These are phyloP conservation scores for Clangula hyemalis DNA, from an alignment of 2,797 vertebrate species.

Conservation along the genomic window DNA sequence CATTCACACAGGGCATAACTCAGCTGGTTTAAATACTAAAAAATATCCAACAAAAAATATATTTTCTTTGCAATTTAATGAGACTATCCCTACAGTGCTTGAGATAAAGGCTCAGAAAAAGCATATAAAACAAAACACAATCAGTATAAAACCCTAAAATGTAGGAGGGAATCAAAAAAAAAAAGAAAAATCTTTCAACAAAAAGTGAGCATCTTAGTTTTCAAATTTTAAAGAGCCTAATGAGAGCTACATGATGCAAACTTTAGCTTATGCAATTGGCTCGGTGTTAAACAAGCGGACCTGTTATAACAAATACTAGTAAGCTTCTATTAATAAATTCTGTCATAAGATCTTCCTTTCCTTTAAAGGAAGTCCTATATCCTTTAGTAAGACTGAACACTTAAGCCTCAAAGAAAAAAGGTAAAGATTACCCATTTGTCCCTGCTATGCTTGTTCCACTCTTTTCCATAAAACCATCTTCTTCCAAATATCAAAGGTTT, in stretches of 20 bases:
- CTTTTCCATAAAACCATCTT: neutral
- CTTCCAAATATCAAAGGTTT: neutral
- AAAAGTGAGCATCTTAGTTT: neutral
- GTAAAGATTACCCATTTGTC: neutral
- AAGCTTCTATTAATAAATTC: neutral
- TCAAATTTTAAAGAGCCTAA: neutral
- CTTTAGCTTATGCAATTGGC: neutral
- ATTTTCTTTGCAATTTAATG: neutral
- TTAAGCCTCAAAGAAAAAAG: neutral
- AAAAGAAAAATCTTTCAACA: neutral
- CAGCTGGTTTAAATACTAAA: neutral
- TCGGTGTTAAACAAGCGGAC: neutral
- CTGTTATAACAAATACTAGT: neutral
- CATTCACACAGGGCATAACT: neutral
- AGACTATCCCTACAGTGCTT: neutral
- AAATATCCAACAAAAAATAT: neutral
- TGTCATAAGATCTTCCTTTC: neutral
- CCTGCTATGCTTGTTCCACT: neutral
- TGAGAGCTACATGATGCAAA: neutral
- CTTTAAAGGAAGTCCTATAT: neutral
- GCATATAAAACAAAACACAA: neutral
- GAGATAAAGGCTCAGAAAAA: neutral
- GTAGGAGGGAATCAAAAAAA: neutral
- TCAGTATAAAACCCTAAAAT: neutral
- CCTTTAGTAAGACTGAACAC: neutral